Base-by-base conservation (phyloP, 2,888 invertebrate genomes). In the Rhodophaea formosa region DNA sequence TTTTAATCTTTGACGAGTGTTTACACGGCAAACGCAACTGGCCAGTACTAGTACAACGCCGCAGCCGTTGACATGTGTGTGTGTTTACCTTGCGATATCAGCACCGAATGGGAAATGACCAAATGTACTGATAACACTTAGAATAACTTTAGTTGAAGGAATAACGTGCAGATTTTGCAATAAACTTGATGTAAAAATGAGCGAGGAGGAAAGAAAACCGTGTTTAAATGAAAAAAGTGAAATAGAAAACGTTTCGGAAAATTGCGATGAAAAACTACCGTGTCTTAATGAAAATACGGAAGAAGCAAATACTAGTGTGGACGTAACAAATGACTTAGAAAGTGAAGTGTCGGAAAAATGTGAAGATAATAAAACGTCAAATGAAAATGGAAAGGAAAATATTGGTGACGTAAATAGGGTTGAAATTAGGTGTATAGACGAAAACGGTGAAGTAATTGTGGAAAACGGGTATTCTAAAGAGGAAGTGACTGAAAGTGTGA, bases 121-220 rank as follows among this genome's bases (percentile, higher is more conserved):
- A 57, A 51, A 32, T 44, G 57, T n/a, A 23, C 46, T 56, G 61
- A 44, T 58, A 56, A 55, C 58, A 23, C 10, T 10, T n/a, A 16
- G 7, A 29, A 29, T 46, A 58, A 32, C 8, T 39, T 35, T 39
- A 54, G 46, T 39, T 17, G 35, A 51, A 51, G 35, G 29, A 16
- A 3, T n/a, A 39, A 10, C 8, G 17, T 39, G 47, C 45, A 15
- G 14, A 8, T 29, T 15, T 45, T 46, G 3, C 8, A 12, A 30
- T 12, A 15, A 43, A n/a, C 14, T 59, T 63, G 42, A 62, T 14
- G 43, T 53, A 53, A 75, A 64, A 71, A 88, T 88, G 88, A 77
- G 72, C 62, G 83, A 81, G 52, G 84, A 83, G 39, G 79, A 81
- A 75, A 75, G 72, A 46, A 64, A 70, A 59, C 70, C 71, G 30